These are phyloP conservation scores for Hemitrygon akajei DNA, from an alignment of 2,797 vertebrate genomes.

Conservation along the genomic window DNA sequence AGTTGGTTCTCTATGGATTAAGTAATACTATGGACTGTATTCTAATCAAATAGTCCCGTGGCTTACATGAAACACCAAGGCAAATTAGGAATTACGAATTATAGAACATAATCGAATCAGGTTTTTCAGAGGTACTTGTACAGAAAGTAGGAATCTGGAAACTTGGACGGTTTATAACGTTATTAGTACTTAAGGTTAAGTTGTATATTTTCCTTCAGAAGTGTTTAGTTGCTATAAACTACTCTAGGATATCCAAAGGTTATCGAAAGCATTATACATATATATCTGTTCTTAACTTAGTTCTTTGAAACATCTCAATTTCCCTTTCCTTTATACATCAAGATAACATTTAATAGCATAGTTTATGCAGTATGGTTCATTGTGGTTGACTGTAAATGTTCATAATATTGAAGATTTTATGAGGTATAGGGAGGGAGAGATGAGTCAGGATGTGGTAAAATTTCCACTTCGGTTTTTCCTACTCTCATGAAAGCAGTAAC, in stretches of 20 bases:
- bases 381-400: not conserved
- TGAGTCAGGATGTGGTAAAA: not conserved
- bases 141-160: not conserved
- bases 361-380: not conserved
- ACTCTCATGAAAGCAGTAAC: not conserved
- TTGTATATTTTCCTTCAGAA: not conserved
- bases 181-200: not conserved
- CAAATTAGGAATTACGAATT: not conserved
- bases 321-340: not conserved
- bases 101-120: not conserved
- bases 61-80: not conserved
- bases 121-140: not conserved
- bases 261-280: not conserved
- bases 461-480: not conserved
- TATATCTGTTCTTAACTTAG: not conserved
- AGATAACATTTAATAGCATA: not conserved
- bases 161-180: not conserved
- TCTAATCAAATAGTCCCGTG: not conserved
- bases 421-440: not conserved
- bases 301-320: not conserved
- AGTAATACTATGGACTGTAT: not conserved
- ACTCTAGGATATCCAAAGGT: not conserved
- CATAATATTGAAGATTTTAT: not conserved
- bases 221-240: not conserved
- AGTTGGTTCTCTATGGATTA: not conserved